Percentiles rank a stretch among this genome's conserved stretches.
These are phyloP conservation scores for Clarias laeviceps DNA, from an alignment of 2,797 vertebrate species.

Conservation along the genomic window DNA sequence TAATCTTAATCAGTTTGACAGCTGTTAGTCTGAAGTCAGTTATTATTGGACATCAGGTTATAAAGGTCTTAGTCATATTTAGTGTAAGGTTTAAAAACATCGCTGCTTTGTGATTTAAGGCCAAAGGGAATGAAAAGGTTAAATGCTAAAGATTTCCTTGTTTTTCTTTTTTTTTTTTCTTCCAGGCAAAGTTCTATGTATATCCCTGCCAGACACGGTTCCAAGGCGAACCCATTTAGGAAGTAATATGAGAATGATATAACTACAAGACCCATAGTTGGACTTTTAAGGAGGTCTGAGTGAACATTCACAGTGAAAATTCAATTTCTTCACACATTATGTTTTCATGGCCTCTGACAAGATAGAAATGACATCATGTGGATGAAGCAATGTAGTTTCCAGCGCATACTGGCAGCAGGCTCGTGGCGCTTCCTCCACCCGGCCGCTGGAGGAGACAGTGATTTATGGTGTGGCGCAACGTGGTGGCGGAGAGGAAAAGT, in stretches of 20 bases:
- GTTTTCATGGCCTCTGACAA: neutral
- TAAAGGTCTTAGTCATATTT: neutral
- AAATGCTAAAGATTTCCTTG: neutral
- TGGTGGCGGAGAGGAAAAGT: constrained; percentile 45
- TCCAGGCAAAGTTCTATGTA: neutral
- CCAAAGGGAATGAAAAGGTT: neutral
- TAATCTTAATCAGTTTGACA: constrained; percentile 32
- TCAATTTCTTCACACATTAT: neutral
- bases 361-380: constrained; percentile 15
- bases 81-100: neutral
- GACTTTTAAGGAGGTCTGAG: neutral
- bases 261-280: neutral
- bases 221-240: neutral
- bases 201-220: neutral
- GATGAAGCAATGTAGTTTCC: constrained; percentile 24
- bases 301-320: neutral
- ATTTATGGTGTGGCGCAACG: constrained; percentile 53
- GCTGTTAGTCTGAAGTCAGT: neutral
- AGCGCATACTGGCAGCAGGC: constrained; percentile 31
- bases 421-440: constrained; percentile 29
- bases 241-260: neutral
- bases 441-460: constrained; percentile 54
- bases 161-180: neutral
- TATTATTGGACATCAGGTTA: neutral
- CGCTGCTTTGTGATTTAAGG: neutral